These are phyloP conservation scores for Nemopilema nomurai DNA, from an alignment of 30 jellyfish, hydroid and myxozoan genomes.

Conservation along the genomic window DNA sequence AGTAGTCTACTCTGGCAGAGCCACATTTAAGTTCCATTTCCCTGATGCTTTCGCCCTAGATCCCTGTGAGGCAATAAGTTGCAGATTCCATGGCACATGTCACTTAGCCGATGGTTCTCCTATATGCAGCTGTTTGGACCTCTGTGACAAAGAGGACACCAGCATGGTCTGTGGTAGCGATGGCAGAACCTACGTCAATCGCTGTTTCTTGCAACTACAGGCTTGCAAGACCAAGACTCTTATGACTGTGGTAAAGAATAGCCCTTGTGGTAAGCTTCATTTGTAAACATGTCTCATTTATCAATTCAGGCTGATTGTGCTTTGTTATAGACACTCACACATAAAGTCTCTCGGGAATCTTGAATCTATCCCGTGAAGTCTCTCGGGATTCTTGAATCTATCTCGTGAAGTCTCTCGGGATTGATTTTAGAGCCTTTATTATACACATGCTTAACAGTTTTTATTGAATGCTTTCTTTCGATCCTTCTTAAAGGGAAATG, in stretches of 20 bases:
- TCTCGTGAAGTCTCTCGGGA: too few relatives aligned
- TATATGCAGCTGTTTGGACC: slow-evolving; percentile 50
- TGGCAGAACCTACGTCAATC: slow-evolving; percentile 65
- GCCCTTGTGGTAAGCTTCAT: slow-evolving; percentile 63
- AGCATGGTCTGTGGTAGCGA: slow-evolving; percentile 57
- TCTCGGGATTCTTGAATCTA: too few relatives aligned
- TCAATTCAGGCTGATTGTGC: too few relatives aligned
- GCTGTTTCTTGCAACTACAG: slow-evolving; percentile 37
- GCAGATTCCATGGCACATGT: slow-evolving; percentile 57
- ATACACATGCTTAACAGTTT: too few relatives aligned
- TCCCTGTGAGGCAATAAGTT: slow-evolving; percentile 33
- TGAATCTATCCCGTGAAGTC: too few relatives aligned
- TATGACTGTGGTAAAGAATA: slow-evolving; percentile 1
- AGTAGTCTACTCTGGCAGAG: too few relatives aligned
- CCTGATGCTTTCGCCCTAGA: slow-evolving; percentile 20
- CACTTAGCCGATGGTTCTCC: slow-evolving; percentile 33
- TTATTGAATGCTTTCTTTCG: too few relatives aligned
- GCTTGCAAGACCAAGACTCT: slow-evolving; percentile 35
- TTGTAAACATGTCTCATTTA: not conserved
- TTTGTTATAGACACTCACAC: too few relatives aligned
- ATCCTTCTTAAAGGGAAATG: too few relatives aligned
- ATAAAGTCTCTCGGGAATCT: too few relatives aligned
- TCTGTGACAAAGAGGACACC: slow-evolving; percentile 23
- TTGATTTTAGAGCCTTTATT: too few relatives aligned
- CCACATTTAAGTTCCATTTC: not conserved